phyloP scores from a whole-genome alignment of 2,113 vertebrate species.

The Tinamus guttatus region DNA sequence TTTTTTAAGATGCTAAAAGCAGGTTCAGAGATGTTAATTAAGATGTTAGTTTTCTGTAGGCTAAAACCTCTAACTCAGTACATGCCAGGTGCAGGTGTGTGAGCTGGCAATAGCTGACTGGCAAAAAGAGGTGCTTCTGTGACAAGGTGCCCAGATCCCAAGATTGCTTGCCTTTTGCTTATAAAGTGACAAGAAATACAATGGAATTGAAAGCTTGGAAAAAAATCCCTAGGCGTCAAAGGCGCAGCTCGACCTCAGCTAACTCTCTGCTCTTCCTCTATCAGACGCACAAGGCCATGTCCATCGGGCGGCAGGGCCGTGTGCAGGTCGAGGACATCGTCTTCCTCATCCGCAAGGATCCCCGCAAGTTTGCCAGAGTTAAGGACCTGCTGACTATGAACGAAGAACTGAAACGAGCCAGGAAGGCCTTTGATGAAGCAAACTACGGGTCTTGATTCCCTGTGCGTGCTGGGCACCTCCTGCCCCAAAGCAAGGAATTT shows the following conservation, averaged over 20 bases:
- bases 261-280: background rate
- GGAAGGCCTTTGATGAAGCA: conserved; percentile 97
- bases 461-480: background rate
- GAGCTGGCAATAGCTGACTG: background rate
- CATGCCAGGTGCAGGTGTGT: rapidly evolving
- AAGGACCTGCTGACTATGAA: conserved; percentile 99
- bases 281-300: conserved; percentile 98
- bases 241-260: background rate
- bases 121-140: background rate
- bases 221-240: background rate
- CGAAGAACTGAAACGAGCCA: conserved; percentile 94
- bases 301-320: conserved; percentile 94
- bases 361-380: conserved; percentile 95
- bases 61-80: background rate
- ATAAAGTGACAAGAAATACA: background rate
- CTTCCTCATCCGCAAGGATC: conserved; percentile 96
- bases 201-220: background rate
- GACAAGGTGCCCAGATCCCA: background rate
- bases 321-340: conserved; percentile 99
- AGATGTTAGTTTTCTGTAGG: background rate
- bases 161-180: background rate
- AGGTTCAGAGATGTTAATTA: background rate
- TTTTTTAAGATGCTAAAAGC: too few relatives aligned
- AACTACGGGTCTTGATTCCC: conserved; percentile 93
- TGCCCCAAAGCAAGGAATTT: background rate